Percentiles rank a stretch among this genome's conserved stretches.
These are phyloP conservation scores for Falcunculus frontatus DNA, from an alignment of 2,113 vertebrate species.

Conservation along the genomic window DNA sequence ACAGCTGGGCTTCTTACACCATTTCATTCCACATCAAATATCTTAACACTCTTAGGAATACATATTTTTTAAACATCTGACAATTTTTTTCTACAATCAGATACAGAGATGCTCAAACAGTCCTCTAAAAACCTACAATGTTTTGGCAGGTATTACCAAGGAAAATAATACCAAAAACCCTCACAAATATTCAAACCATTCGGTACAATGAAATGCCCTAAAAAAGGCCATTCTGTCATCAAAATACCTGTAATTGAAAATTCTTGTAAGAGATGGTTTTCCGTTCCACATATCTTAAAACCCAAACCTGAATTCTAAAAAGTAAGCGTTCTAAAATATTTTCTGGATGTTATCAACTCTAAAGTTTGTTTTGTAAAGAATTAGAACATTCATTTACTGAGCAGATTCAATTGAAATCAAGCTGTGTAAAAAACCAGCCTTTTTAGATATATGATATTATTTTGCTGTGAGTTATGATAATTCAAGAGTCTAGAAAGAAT, in stretches of 20 bases:
- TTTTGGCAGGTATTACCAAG: neutral
- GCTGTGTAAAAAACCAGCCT: neutral
- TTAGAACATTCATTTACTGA: neutral
- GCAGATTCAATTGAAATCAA: neutral
- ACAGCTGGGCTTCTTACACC: neutral
- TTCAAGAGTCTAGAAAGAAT: neutral
- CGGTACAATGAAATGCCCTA: neutral
- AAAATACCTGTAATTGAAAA: neutral
- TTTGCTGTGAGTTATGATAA: neutral
- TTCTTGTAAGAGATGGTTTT: neutral
- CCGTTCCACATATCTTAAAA: neutral
- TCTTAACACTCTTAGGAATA: neutral
- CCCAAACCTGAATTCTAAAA: neutral
- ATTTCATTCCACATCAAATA: neutral
- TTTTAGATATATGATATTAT: neutral
- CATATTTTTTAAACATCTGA: neutral
- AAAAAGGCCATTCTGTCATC: neutral
- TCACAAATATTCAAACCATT: neutral
- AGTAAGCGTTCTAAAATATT: neutral
- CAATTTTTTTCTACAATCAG: neutral
- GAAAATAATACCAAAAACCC: neutral
- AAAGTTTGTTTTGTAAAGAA: neutral
- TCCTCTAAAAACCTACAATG: neutral
- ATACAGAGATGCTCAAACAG: neutral
- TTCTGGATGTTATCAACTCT: neutral